phyloP scores from a whole-genome alignment of 64 coral and sea anemone species.

The Cladopsammia gracilis region DNA sequence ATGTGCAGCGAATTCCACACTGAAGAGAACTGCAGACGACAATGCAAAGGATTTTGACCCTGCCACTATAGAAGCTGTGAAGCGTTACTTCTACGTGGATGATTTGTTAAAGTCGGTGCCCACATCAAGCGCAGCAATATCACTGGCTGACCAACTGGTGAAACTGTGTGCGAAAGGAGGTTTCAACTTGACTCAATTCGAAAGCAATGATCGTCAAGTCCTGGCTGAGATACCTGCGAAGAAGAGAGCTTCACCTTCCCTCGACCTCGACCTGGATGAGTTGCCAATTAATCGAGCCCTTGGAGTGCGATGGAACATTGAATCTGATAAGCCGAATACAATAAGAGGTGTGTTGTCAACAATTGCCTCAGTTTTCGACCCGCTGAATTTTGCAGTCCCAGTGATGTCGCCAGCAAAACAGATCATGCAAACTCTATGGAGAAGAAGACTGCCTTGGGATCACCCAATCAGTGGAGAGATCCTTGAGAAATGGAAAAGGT shows the following conservation, averaged over 20 bases:
- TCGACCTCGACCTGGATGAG: conserved; percentile 13
- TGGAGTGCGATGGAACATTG: conserved; percentile 24
- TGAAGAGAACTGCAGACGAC: conserved; percentile 19
- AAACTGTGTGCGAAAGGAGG: conserved; percentile 45
- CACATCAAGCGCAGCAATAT: not conserved
- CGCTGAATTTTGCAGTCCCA: not conserved
- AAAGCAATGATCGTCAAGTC: conserved; percentile 2
- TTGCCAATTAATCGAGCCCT: conserved; percentile 26
- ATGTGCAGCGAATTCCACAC: conserved; percentile 20
- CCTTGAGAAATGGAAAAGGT: conserved; percentile 22
- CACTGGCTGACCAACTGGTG: not conserved
- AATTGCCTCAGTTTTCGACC: conserved; percentile 13
- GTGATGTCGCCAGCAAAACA: conserved; percentile 37
- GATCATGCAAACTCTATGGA: conserved; percentile 27
- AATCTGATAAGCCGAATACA: not conserved
- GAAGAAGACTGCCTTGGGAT: conserved; percentile 1
- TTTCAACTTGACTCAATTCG: conserved; percentile 71
- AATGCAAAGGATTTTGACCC: conserved; percentile 5
- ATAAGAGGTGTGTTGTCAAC: conserved; percentile 38
- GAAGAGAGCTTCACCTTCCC: not conserved
- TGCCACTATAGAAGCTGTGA: not conserved
- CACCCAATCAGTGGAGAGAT: not conserved
- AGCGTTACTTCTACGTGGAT: conserved; percentile 52
- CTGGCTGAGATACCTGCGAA: not conserved
- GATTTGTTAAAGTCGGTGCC: conserved; percentile 41